Evolutionary conservation across 2,797 vertebrate species (phyloP).

Genomic region (Decapterus maruadsi): DNA sequence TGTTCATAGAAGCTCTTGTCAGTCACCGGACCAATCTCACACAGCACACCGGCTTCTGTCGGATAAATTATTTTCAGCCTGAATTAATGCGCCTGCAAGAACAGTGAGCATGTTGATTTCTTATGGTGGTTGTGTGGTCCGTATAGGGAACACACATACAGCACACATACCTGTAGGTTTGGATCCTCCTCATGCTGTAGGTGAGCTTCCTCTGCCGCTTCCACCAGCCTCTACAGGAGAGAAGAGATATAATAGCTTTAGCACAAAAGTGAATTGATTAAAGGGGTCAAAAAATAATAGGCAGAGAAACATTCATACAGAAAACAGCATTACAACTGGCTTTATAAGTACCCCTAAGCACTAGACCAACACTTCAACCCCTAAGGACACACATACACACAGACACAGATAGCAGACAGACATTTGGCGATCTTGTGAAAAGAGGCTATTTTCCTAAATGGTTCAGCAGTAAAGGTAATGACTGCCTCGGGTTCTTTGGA

Average conservation of each 20-base stretch:
- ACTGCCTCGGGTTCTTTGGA: slow-evolving; percentile 70
- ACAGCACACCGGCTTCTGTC: slow-evolving; percentile 11
- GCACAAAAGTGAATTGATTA: slow-evolving; percentile 31
- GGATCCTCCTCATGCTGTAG: slow-evolving; percentile 96
- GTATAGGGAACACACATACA: background rate
- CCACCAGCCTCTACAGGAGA: slow-evolving; percentile 90
- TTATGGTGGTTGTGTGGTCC: slow-evolving; percentile 4
- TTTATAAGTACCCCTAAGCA: slow-evolving; percentile 39
- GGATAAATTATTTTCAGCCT: slow-evolving; percentile 14
- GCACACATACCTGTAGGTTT: slow-evolving; percentile 90
- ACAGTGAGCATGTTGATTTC: background rate
- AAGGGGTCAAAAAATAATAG: slow-evolving; percentile 36
- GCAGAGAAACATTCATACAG: slow-evolving; percentile 25
- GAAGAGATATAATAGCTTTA: slow-evolving; percentile 19
- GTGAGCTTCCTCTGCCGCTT: slow-evolving; percentile 97
- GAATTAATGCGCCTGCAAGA: slow-evolving; percentile 29
- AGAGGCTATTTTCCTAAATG: slow-evolving; percentile 75
- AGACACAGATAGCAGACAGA: slow-evolving; percentile 47
- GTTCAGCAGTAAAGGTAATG: slow-evolving; percentile 74
- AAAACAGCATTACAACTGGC: slow-evolving; percentile 37
- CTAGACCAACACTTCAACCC: slow-evolving; percentile 29
- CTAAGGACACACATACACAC: slow-evolving; percentile 26
- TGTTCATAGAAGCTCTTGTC: slow-evolving; percentile 34
- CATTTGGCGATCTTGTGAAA: slow-evolving; percentile 63
- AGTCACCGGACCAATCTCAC: slow-evolving; percentile 11